A percentile compares a stretch with the other conserved stretches of the same genome.
Conservation (phyloP, 1,140 invertebrate species). For the Lucilia cuprina region DNA sequence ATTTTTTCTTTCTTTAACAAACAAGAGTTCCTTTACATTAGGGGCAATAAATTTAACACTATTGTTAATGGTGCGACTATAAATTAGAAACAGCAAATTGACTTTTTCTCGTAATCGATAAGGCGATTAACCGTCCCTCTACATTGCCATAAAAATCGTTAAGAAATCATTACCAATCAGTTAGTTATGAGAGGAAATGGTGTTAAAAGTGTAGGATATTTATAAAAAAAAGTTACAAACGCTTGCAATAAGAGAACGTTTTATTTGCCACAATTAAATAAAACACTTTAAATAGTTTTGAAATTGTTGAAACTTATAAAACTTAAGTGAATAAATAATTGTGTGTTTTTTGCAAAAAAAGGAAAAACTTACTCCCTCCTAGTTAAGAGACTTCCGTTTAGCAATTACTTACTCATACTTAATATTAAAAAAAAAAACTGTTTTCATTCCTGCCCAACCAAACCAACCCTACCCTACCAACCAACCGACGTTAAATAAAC, state of each 20-base stretch:
- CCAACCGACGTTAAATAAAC: not conserved
- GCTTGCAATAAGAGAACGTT: not conserved
- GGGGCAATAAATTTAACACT: not conserved
- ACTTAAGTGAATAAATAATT: too few species aligned
- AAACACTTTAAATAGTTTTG: too few species aligned
- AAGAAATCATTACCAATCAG: not conserved
- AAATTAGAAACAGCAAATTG: not conserved
- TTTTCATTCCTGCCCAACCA: not conserved
- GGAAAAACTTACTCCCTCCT: too few species aligned
- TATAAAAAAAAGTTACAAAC: too few species aligned
- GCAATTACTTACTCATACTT: not conserved
- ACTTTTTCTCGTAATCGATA: not conserved
- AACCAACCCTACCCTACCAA: not conserved
- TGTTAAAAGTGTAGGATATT: too few species aligned
- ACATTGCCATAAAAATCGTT: not conserved
- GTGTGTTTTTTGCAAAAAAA: too few species aligned
- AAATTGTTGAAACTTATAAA: too few species aligned
- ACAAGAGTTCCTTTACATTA: not conserved
- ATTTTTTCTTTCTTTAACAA: not conserved
- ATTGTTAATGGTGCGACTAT: constrained; percentile 1
- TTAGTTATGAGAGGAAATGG: not conserved
- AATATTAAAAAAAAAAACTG: too few species aligned
- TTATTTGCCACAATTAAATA: not conserved
- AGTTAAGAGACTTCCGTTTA: not conserved
- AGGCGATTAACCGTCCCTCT: not conserved